A percentile compares a stretch with the other conserved stretches of the same genome.
Evolutionary conservation across 92 coral and sea anemone species (phyloP).

Genomic region (Epizoanthus scotinus): DNA sequence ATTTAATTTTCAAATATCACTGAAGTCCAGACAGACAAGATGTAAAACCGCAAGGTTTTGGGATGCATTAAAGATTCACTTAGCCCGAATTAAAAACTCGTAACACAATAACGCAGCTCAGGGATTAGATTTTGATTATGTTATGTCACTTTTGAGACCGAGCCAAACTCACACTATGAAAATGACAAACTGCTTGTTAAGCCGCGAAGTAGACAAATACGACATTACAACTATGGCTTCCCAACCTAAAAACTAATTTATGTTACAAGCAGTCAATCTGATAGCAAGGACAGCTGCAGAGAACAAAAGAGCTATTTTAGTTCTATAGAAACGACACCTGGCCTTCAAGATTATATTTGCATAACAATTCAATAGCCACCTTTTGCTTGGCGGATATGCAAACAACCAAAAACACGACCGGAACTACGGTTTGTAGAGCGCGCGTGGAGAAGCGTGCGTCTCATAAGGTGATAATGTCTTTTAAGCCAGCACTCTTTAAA

Average conservation of each 20-base stretch:
- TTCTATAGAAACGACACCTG: slow-evolving; percentile 88
- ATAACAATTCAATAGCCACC: slow-evolving; percentile 67
- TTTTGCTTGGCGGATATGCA: slow-evolving; percentile 56
- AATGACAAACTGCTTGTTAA: not conserved
- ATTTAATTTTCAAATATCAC: slow-evolving; percentile 3
- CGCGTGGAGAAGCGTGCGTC: slow-evolving; percentile 57
- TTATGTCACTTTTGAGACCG: slow-evolving; percentile 10
- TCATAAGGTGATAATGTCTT: slow-evolving; percentile 6
- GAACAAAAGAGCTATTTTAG: slow-evolving; percentile 85
- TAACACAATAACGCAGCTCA: slow-evolving; percentile 32
- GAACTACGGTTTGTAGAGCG: slow-evolving; percentile 46
- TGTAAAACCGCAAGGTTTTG: slow-evolving; percentile 34
- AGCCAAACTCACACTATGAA: slow-evolving; percentile 8
- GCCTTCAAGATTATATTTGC: slow-evolving; percentile 63
- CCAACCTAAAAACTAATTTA: slow-evolving; percentile 71
- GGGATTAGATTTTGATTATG: slow-evolving; percentile 22
- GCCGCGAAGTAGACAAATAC: slow-evolving; percentile 36
- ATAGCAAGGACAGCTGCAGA: slow-evolving; percentile 76
- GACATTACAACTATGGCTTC: slow-evolving; percentile 53
- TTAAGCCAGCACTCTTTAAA: too few relatives aligned
- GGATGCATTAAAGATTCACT: slow-evolving; percentile 4
- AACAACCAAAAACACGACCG: slow-evolving; percentile 65
- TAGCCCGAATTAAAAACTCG: slow-evolving; percentile 20
- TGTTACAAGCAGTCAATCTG: slow-evolving; percentile 72
- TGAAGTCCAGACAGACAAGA: not conserved